Evolutionary conservation across 2,888 invertebrate genomes (phyloP).

Genomic region (Scelioninae gen. 1): DNA sequence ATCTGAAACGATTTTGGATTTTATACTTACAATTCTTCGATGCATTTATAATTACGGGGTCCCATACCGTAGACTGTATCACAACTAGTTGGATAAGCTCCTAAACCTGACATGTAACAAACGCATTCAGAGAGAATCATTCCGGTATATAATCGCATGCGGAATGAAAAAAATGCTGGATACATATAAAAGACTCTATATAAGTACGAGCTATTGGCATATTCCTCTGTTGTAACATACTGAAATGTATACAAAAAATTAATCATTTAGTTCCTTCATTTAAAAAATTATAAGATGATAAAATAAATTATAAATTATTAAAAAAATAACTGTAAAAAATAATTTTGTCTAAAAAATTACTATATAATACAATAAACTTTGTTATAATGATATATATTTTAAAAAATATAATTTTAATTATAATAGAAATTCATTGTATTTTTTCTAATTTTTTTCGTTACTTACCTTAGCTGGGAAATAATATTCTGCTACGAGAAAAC

Average conservation of each 20-base stretch:
- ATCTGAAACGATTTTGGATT: not conserved
- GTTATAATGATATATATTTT: too few relatives aligned
- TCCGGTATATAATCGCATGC: slow-evolving; percentile 95
- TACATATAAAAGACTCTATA: slow-evolving; percentile 94
- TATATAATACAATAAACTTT: too few relatives aligned
- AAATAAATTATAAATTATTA: too few relatives aligned
- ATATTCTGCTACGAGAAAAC: slow-evolving; percentile 88
- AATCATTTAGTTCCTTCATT: not conserved
- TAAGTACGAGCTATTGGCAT: slow-evolving; percentile 89
- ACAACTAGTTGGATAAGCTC: slow-evolving; percentile 93
- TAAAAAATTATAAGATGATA: too few relatives aligned
- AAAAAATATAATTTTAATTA: too few relatives aligned
- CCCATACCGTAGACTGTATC: slow-evolving; percentile 93
- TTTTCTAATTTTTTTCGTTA: not conserved
- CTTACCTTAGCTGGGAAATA: slow-evolving; percentile 91
- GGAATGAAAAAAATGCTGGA: slow-evolving; percentile 94
- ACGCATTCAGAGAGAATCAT: slow-evolving; percentile 96
- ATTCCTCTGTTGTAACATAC: slow-evolving; percentile 92
- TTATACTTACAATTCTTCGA: slow-evolving; percentile 86
- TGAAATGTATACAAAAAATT: slow-evolving; percentile 84
- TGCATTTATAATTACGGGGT: slow-evolving; percentile 89
- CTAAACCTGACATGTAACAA: slow-evolving; percentile 95
- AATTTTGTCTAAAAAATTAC: too few relatives aligned
- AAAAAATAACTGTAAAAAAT: too few relatives aligned
- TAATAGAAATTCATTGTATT: too few relatives aligned